phyloP scores from a whole-genome alignment of 2,797 vertebrate genomes.

The Poeciliopsis infans region DNA sequence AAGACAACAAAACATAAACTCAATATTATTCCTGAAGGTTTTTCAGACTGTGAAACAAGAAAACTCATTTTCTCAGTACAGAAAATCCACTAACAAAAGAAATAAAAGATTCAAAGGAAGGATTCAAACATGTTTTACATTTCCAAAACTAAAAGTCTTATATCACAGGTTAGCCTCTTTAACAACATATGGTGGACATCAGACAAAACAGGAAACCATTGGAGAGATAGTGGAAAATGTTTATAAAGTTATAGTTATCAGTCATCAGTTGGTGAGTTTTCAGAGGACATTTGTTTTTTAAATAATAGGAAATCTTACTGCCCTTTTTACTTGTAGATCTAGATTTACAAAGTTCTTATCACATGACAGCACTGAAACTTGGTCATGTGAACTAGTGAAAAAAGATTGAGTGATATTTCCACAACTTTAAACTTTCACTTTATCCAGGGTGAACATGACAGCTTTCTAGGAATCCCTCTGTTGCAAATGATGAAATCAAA shows the following conservation, averaged over 20 bases:
- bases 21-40: neutral
- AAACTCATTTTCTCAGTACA: neutral
- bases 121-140: neutral
- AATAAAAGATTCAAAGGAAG: neutral
- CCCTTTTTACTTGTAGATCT: neutral
- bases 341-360: neutral
- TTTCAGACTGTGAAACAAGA: neutral
- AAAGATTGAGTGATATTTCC: accelerated
- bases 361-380: neutral
- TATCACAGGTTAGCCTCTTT: neutral
- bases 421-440: neutral
- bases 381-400: neutral
- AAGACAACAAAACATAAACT: neutral
- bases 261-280: neutral
- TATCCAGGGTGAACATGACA: neutral
- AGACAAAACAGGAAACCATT: neutral
- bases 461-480: neutral
- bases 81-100: neutral
- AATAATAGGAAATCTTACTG: neutral
- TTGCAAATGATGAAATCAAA: neutral
- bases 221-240: neutral
- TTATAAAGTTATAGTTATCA: neutral
- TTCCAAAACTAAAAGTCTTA: neutral
- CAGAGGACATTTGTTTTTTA: neutral
- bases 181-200: neutral